These are phyloP conservation scores for Tenthredo distinguenda DNA, from an alignment of 2,888 invertebrate genomes.

Conservation along the genomic window DNA sequence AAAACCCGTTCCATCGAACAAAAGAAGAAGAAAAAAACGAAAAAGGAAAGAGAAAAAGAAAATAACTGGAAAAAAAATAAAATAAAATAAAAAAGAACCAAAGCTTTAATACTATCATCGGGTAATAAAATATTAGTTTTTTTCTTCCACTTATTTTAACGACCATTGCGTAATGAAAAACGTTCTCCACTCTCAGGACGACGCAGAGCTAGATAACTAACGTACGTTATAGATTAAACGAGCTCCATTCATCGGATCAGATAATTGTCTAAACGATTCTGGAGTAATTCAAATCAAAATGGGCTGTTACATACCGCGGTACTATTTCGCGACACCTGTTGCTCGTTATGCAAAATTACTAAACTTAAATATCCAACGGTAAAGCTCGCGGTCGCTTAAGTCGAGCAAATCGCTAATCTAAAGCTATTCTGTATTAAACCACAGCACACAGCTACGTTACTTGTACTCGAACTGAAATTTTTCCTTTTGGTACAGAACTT, in stretches of 20 bases:
- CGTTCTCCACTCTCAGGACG: neutral
- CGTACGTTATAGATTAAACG: neutral
- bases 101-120: neutral
- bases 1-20: conserved; percentile 8
- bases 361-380: neutral
- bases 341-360: neutral
- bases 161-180: conserved; percentile 17
- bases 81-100: neutral
- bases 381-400: neutral
- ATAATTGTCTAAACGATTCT: conserved; percentile 25
- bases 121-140: neutral
- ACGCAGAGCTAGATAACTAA: neutral
- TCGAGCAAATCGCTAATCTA: neutral
- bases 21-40: neutral
- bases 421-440: neutral
- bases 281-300: conserved; percentile 16
- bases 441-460: neutral
- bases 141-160: neutral
- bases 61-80: neutral
- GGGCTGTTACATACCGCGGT: neutral
- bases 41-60: neutral
- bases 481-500: neutral
- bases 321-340: conserved; percentile 13
- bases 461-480: neutral
- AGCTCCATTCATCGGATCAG: neutral